Conservation (phyloP, 1,140 invertebrate species). For the Drosophila kepulauana region DNA sequence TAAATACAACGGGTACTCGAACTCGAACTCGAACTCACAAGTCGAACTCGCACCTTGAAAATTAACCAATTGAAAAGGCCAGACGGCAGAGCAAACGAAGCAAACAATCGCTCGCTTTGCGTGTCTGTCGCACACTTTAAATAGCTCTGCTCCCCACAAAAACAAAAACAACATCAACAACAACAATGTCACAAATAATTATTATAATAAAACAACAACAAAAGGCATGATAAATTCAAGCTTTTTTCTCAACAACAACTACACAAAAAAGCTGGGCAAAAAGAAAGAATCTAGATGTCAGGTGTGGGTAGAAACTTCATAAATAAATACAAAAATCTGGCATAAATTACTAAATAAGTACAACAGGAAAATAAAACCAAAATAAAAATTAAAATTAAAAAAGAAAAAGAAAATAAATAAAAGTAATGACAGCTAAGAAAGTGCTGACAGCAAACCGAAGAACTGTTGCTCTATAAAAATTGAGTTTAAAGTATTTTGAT, state of each 20-base stretch:
- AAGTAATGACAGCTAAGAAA: conserved; percentile 2
- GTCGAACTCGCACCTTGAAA: conserved; percentile 32
- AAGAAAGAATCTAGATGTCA: conserved; percentile 29
- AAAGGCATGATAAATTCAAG: conserved; percentile 2
- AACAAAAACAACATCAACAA: neutral
- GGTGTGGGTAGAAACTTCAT: conserved; percentile 31
- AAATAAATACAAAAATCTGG: conserved; percentile 27
- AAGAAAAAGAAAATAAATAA: neutral
- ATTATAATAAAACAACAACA: conserved; percentile 1
- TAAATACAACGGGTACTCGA: conserved; percentile 11
- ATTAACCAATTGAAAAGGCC: conserved; percentile 31
- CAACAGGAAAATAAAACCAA: neutral
- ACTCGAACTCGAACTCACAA: conserved; percentile 18
- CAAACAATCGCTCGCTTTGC: conserved; percentile 36
- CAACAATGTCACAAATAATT: conserved; percentile 2
- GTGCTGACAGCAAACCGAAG: neutral
- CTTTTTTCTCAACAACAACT: neutral
- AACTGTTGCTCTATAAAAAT: neutral
- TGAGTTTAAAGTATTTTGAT: no score
- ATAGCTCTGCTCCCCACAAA: conserved; percentile 36
- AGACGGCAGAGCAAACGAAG: conserved; percentile 11
- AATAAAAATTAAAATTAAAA: neutral
- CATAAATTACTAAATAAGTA: conserved; percentile 47
- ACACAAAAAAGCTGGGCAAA: neutral
- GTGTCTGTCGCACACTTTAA: conserved; percentile 42